Evolutionary conservation across 2,888 invertebrate genomes (phyloP).

Genomic region (Gymnocheta viridis): DNA sequence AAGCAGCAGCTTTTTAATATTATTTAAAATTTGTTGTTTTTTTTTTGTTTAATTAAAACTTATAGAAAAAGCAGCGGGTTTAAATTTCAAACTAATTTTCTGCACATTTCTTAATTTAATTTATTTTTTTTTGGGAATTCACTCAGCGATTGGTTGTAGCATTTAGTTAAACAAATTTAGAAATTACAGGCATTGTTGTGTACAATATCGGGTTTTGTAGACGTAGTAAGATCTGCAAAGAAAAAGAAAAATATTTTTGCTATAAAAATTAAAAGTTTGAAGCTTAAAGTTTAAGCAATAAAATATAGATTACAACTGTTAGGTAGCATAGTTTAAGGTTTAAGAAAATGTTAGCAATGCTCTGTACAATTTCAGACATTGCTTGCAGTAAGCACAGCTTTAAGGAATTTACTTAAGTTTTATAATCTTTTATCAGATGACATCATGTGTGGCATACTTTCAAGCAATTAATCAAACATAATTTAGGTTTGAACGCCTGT

Average conservation of each 20-base stretch:
- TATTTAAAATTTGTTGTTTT: neutral
- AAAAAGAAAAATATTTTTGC: neutral
- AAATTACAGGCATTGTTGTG: conserved; percentile 61
- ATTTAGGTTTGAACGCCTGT: too few relatives aligned
- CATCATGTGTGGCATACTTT: neutral
- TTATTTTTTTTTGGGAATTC: conserved; percentile 35
- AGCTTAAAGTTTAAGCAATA: neutral
- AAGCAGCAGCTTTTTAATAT: conserved; percentile 65
- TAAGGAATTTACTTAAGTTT: neutral
- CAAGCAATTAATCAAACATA: neutral
- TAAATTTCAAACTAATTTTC: conserved; percentile 38
- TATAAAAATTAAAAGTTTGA: neutral
- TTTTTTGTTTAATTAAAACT: conserved; percentile 26
- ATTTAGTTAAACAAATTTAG: conserved; percentile 53
- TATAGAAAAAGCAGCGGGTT: conserved; percentile 57
- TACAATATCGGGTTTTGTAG: neutral
- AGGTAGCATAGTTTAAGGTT: neutral
- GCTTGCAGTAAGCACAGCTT: neutral
- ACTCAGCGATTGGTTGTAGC: conserved; percentile 54
- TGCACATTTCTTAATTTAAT: conserved; percentile 14
- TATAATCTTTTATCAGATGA: neutral
- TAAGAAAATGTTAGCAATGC: neutral
- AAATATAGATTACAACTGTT: neutral
- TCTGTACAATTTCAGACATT: neutral
- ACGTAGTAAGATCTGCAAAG: conserved; percentile 43